Base-by-base conservation (phyloP, 2,797 vertebrate genomes). In the Sebastes iracundus region DNA sequence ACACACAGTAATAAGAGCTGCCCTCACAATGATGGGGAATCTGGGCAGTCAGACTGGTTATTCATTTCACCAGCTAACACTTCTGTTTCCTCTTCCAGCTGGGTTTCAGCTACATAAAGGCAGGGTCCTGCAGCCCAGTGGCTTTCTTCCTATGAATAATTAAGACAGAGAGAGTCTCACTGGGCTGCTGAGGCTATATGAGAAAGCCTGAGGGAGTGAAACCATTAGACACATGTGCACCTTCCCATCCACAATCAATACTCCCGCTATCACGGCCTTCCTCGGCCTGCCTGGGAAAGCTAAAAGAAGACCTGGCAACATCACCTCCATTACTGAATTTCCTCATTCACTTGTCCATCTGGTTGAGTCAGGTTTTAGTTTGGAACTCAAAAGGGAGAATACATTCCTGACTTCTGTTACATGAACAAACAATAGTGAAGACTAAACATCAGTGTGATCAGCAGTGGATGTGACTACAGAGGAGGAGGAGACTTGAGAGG, bases 91-190 rank as follows among this genome's bases (percentile, higher is more conserved):
- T 72, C 49, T 75, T 83, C 77, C 27, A 53, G 59, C 68, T 38
- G 25, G 11, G 30, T 55, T 60, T 77, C 62, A 64, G 35, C 53
- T 66, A 30, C 61, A 7, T 64, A 58, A 9, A 49, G 46, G 33
- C 55, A 27, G 53, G 46, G 62, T 73, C 55, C 75, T 80, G 70
- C 49, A 73, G 42, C 28, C 58, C 30, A 53, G 28, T 30, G 7
- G 61, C 85, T 77, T 92, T 95, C 77, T 92, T 95, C 77, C 63
- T 92, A 96, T 97, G 93, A 97, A 97, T 97, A 93, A 96, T 93
- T 79, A 28, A 93, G 90, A 88, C 85, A 82, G 78, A 80, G 77
- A 90, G 77, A 90, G 91, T 89, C 88, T 84, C 91, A 75, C 82
- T 66, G 53, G 79, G 72, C 53, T 66, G 60, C 72, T 72, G 58